phyloP scores from a whole-genome alignment of 92 coral and sea anemone genomes.

The Epizoanthus illoricatus region DNA sequence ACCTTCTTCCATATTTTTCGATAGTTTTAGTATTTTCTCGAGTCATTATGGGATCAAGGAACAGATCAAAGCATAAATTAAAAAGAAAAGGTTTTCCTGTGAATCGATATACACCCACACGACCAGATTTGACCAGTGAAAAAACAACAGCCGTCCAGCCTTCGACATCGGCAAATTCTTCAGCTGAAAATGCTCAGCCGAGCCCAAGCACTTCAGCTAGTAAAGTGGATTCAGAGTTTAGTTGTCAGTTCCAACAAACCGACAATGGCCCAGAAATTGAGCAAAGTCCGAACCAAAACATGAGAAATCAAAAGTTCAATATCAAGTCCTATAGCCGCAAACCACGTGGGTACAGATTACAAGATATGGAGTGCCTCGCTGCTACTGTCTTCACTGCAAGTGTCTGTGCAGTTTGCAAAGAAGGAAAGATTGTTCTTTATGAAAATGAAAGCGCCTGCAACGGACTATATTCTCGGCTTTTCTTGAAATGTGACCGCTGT shows the following conservation, averaged over 20 bases:
- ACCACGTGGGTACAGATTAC: conserved; percentile 11
- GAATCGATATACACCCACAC: background rate
- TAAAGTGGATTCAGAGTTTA: background rate
- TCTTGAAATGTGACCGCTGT: conserved; percentile 2
- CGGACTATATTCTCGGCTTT: conserved; percentile 11
- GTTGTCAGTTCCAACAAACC: conserved; percentile 7
- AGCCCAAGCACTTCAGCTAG: conserved; percentile 8
- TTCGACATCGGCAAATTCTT: background rate
- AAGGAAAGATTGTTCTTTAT: conserved; percentile 2
- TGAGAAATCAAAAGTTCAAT: conserved; percentile 10
- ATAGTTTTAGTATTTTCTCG: conserved; percentile 5
- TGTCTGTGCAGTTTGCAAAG: background rate
- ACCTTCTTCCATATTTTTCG: background rate
- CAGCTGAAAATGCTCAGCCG: conserved; percentile 13
- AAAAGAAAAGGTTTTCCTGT: conserved; percentile 23
- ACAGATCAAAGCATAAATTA: conserved; percentile 2
- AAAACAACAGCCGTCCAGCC: background rate
- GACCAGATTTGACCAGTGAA: conserved; percentile 1
- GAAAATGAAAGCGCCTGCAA: background rate
- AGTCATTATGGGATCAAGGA: conserved; percentile 17
- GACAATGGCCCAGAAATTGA: background rate
- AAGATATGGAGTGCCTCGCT: conserved; percentile 21
- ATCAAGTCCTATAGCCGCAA: conserved; percentile 15
- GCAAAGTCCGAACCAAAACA: background rate
- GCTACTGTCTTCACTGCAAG: background rate